Evolutionary conservation across 1,140 invertebrate species (phyloP), one percentile per base, ranked within the genome.

Genomic region (Aphis gossypii): DNA sequence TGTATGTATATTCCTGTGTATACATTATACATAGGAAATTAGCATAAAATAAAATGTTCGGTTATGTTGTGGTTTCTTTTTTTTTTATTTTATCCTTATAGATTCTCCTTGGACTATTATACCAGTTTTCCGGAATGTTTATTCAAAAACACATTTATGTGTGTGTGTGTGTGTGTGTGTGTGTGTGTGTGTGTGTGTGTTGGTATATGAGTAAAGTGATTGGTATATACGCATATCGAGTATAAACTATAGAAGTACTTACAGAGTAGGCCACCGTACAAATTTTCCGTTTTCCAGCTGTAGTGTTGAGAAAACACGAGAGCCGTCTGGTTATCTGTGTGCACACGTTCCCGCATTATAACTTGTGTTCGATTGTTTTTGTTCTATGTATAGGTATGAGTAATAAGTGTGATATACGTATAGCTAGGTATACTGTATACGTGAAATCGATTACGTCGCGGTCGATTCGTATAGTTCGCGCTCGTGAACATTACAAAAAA

Each of bases 81-180:
- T 89, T 68, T 93, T 51, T 86, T 56, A 35, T 87, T 88, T 68
- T 46, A 76, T 56, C 14, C 56, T 68, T 76, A 88, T 60, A 56
- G 83, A 86, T 82, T 93, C 46, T 84, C 93, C 60, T 93, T 93
- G 60, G 51, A 93, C 87, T 88, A 93, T 90, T 93, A 90, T 93
- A 93, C 87, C 46, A 93, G 92, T 93, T 93, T 93, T 83, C 48
- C 48, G 82, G 46, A 93, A 93, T 84, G 41, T 93, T 93, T 88
- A 54, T 51, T 25, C 46, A 21, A 82, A 11, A 82, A 46, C 90
- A 41, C 8, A 44, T 35, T 56, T 86, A 18, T 44, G 46, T 30
- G 30, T 2, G 7, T 41, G 3, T 25, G 25, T 54, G 51, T 23
- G 51, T 54, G 3, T 30, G 56, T 56, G 56, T 56, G 23, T 56